Conservation (phyloP, 1,140 invertebrate species). For the Diorhabda sublineata region DNA sequence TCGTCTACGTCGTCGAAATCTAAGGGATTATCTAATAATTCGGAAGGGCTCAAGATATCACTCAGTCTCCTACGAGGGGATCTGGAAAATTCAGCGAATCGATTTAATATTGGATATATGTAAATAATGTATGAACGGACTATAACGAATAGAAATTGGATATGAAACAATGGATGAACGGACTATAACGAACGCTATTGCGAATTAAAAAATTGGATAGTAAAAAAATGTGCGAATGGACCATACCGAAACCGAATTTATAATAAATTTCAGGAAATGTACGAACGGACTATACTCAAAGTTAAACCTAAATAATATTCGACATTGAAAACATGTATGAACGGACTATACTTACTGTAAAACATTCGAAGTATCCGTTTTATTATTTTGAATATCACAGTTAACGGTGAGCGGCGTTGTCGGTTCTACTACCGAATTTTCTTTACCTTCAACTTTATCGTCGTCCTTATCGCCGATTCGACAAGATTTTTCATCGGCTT, state of each 20-base stretch:
- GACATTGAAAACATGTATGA: too few relatives aligned
- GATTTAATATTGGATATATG: too few relatives aligned
- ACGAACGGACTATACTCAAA: too few relatives aligned
- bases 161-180: too few relatives aligned
- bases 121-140: too few relatives aligned
- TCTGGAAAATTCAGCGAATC: slow-evolving; percentile 22
- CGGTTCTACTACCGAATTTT: slow-evolving; percentile 17
- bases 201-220: too few relatives aligned
- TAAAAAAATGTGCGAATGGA: too few relatives aligned
- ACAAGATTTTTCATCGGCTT: slow-evolving; percentile 40
- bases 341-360: slow-evolving; percentile 12
- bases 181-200: too few relatives aligned
- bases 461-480: not conserved
- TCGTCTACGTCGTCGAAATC: slow-evolving; percentile 45
- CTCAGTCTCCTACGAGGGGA: slow-evolving; percentile 34
- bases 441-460: slow-evolving; percentile 13
- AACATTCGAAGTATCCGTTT: slow-evolving; percentile 6
- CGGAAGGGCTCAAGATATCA: slow-evolving; percentile 42
- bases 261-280: too few relatives aligned
- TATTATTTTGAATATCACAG: slow-evolving; percentile 31
- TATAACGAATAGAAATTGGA: too few relatives aligned
- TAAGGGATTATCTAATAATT: slow-evolving; percentile 41
- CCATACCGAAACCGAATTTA: too few relatives aligned
- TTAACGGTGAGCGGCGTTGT: slow-evolving; percentile 38
- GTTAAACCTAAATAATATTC: too few relatives aligned